A percentile compares a stretch with the other conserved stretches of the same genome.
phyloP scores from a whole-genome alignment of 2,113 vertebrate species.

The Ranitomeya variabilis region DNA sequence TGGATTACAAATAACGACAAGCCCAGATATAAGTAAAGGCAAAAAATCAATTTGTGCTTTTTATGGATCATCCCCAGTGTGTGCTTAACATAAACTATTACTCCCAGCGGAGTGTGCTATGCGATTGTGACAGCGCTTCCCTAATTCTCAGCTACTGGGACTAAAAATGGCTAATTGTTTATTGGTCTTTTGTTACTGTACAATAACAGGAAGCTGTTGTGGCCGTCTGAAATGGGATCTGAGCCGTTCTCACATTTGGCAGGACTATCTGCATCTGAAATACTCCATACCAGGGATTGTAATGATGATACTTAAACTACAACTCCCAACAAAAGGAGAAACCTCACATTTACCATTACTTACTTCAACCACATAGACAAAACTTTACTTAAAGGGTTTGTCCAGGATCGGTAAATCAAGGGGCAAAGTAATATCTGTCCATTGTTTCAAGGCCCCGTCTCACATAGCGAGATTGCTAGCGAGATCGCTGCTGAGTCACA shows the following conservation, averaged over 20 bases:
- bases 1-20: not conserved
- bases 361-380: too few species aligned
- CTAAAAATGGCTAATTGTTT: conserved; percentile 26
- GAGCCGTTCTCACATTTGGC: not conserved
- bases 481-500: too few species aligned
- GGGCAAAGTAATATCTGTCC: too few species aligned
- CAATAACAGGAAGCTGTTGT: conserved; percentile 19
- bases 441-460: too few species aligned
- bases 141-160: not conserved
- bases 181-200: conserved; percentile 6
- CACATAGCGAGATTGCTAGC: too few species aligned
- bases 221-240: not conserved
- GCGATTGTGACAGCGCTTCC: not conserved
- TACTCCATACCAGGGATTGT: not conserved
- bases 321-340: too few species aligned
- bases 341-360: too few species aligned
- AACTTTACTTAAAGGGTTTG: too few species aligned
- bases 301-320: not conserved
- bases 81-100: not conserved
- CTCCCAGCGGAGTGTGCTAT: not conserved
- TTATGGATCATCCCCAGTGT: not conserved
- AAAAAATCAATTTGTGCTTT: conserved; percentile 15
- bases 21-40: conserved; percentile 2
- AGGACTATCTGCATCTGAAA: not conserved
- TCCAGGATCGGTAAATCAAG: too few species aligned